Percentiles rank a stretch among this genome's conserved stretches.
Evolutionary conservation across 2,888 invertebrate genomes (phyloP).

Genomic region (Smittia sp.): DNA sequence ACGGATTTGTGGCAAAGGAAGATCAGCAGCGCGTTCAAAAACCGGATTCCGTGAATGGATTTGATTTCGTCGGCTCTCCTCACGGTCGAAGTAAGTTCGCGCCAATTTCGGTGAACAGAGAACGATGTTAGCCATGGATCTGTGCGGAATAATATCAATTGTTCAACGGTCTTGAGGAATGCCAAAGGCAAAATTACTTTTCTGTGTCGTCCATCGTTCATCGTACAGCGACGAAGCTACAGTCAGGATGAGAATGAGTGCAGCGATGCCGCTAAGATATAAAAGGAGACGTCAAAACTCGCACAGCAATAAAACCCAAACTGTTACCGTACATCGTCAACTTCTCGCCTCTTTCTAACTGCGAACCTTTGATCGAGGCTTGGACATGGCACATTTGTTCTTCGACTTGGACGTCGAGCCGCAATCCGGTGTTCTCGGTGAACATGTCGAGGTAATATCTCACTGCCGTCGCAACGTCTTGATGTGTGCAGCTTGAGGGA

Average conservation of each 20-base stretch:
- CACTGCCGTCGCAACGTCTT: conserved; percentile 60
- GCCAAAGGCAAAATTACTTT: not conserved
- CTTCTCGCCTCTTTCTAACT: conserved; percentile 50
- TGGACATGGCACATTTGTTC: conserved; percentile 61
- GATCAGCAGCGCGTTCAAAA: conserved; percentile 63
- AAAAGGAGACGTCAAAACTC: not conserved
- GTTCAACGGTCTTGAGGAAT: not conserved
- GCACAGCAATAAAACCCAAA: not conserved
- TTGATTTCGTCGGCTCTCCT: conserved; percentile 56
- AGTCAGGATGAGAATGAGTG: not conserved
- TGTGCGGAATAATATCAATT: not conserved
- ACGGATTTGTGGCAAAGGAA: conserved; percentile 67
- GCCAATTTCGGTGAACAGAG: conserved; percentile 61
- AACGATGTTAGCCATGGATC: conserved; percentile 55
- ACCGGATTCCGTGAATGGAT: conserved; percentile 65
- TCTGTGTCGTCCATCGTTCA: not conserved
- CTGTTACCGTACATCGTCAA: conserved; percentile 52
- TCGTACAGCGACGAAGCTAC: not conserved
- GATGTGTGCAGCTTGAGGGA: conserved; percentile 59
- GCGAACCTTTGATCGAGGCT: too few relatives aligned
- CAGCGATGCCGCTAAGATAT: not conserved
- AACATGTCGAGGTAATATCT: conserved; percentile 55
- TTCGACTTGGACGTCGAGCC: conserved; percentile 59
- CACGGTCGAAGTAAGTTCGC: conserved; percentile 56
- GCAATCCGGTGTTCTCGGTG: conserved; percentile 57